Percentiles rank a stretch among this genome's conserved stretches.
These are phyloP conservation scores for Gallinago media DNA, from an alignment of 2,113 vertebrate genomes.

Conservation along the genomic window DNA sequence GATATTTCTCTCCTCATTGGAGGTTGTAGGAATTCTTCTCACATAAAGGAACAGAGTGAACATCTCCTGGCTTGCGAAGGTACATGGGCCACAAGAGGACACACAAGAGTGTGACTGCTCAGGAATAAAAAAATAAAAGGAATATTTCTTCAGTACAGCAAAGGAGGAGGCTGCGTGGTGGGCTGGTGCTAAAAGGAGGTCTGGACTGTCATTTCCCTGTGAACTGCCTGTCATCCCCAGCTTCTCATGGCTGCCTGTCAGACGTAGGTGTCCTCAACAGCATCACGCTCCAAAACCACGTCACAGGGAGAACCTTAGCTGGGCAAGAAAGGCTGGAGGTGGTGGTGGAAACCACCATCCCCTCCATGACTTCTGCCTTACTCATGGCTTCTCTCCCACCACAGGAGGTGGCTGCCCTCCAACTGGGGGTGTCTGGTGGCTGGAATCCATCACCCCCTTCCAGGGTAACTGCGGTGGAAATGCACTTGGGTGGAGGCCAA, in stretches of 20 bases:
- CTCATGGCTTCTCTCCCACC: not conserved
- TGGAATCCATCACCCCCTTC: not conserved
- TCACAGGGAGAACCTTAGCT: not conserved
- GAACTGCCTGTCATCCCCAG: not conserved
- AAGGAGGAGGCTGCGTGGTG: not conserved
- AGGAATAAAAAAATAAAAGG: not conserved
- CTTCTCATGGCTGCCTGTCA: rapidly evolving
- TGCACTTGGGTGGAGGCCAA: not conserved
- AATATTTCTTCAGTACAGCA: not conserved
- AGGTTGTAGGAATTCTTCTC: not conserved
- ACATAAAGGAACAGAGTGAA: not conserved
- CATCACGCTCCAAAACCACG: rapidly evolving
- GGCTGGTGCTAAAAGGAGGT: not conserved
- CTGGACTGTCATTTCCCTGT: not conserved
- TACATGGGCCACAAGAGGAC: not conserved
- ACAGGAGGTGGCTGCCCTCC: not conserved
- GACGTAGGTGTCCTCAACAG: not conserved
- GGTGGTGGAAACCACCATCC: not conserved
- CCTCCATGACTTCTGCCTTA: not conserved
- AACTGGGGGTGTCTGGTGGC: not conserved
- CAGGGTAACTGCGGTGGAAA: not conserved
- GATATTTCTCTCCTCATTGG: not conserved
- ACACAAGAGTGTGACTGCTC: not conserved
- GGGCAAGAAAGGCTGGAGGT: not conserved
- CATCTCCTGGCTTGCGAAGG: not conserved